A percentile compares a stretch with the other conserved stretches of the same genome.
Evolutionary conservation across 2,888 invertebrate genomes (phyloP).

Genomic region (Acrobeloides nanus): DNA sequence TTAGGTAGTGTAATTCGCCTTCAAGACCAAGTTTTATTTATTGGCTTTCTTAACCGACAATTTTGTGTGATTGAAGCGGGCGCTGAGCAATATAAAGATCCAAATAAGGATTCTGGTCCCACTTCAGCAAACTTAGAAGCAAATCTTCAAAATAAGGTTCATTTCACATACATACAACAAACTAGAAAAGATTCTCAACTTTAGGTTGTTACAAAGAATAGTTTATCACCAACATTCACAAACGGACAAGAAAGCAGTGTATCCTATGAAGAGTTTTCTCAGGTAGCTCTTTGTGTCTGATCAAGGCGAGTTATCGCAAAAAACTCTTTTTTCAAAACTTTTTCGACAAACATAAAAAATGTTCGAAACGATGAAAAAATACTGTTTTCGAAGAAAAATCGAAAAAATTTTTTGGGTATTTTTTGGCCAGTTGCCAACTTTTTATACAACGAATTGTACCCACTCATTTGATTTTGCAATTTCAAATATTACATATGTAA

Average conservation of each 20-base stretch:
- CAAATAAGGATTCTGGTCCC: constrained; percentile 57
- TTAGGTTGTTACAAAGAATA: constrained; percentile 38
- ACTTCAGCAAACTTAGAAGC: constrained; percentile 32
- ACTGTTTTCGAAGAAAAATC: no score
- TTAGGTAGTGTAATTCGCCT: constrained; percentile 86
- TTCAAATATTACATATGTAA: neutral
- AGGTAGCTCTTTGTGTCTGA: constrained; percentile 7
- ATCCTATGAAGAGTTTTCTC: constrained; percentile 16
- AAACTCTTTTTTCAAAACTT: no score
- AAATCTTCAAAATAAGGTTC: constrained; percentile 26
- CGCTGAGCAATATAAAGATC: constrained; percentile 83
- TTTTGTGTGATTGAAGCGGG: constrained; percentile 83
- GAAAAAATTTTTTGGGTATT: no score
- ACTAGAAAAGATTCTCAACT: constrained; percentile 12
- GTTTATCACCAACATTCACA: constrained; percentile 26
- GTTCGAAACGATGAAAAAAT: no score
- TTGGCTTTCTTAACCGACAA: constrained; percentile 91
- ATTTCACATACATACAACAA: constrained; percentile 7
- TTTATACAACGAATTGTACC: no score
- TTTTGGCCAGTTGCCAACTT: no score
- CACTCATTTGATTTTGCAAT: no score
- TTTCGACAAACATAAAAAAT: no score
- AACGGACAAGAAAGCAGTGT: constrained; percentile 8
- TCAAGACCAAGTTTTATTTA: constrained; percentile 84
- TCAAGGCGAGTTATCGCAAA: no score